Base-by-base conservation (phyloP, 2,888 invertebrate species). In the Dichetophora obliterata region DNA sequence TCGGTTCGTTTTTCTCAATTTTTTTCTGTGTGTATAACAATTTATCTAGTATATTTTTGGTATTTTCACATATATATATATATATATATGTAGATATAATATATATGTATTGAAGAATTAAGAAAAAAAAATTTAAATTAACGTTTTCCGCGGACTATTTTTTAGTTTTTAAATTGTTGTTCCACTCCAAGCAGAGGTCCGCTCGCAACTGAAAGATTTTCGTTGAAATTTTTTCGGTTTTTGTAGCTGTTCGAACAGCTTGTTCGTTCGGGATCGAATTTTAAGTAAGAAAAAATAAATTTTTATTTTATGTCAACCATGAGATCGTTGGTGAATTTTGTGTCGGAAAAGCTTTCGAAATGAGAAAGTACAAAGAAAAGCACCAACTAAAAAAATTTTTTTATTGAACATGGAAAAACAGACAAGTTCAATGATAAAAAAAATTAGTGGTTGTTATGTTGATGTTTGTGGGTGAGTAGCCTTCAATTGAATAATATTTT, bases 161-260 rank as follows among this genome's bases (percentile, higher is more conserved):
- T 81, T 82, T 81, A 77, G 80, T 83, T 84, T 83, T 83, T 78
- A 81, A 82, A 85, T 82, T 85, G 81, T 88, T 87, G 88, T 89
- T 89, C 89, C 89, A 89, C 89, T 88, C 88, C 86, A 87, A 88
- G 88, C 88, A 89, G 87, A 88, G 89, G 89, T 89, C 89, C 89
- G 89, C 90, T 90, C 90, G 89, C 89, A 90, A 90, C 89, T 90
- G 86, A 88, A 87, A 83, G 82, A 83, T 84, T 85, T 87, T 85
- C 77, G 73, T 68, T 75, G 65, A 59, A 69, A 71, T 75, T 71
- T 76, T 68, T 78, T 81, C 52, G 80, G 80, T 80, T 75, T 79
- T 78, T 65, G 24, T 54, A 48, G 24, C 16, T 59, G n/a, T 27
- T 66, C 66, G 43, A 31, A 43, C 14, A 34, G 11, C 27, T 31